Conservation (phyloP, 1,140 invertebrate species). For the silkworm (Bombyx mori) region ASM3026992v2 NC_085134.1:2105501-2106000, state of each 20-base stretch:
- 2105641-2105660: constrained; percentile 17
- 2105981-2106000: constrained; percentile 37
- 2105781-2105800: constrained; percentile 63
- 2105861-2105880: constrained; percentile 19
- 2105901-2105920: constrained; percentile 58
- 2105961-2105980: constrained; percentile 51
- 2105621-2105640: too few relatives aligned
- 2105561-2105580: too few relatives aligned
- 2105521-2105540: too few relatives aligned
- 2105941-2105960: constrained; percentile 70
- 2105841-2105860: constrained; percentile 27
- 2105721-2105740: constrained; percentile 75
- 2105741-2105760: constrained; percentile 73
- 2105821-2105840: constrained; percentile 62
- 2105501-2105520: too few relatives aligned
- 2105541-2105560: too few relatives aligned
- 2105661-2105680: constrained; percentile 68
- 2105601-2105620: too few relatives aligned
- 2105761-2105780: constrained; percentile 73
- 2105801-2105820: constrained; percentile 60
- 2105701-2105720: constrained; percentile 75
- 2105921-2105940: constrained; percentile 63
- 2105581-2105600: too few relatives aligned
- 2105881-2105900: constrained; percentile 44
- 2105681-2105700: constrained; percentile 73